These are phyloP conservation scores for Puffinus mauretanicus DNA, from an alignment of 2,113 vertebrate species.

Conservation along the genomic window DNA sequence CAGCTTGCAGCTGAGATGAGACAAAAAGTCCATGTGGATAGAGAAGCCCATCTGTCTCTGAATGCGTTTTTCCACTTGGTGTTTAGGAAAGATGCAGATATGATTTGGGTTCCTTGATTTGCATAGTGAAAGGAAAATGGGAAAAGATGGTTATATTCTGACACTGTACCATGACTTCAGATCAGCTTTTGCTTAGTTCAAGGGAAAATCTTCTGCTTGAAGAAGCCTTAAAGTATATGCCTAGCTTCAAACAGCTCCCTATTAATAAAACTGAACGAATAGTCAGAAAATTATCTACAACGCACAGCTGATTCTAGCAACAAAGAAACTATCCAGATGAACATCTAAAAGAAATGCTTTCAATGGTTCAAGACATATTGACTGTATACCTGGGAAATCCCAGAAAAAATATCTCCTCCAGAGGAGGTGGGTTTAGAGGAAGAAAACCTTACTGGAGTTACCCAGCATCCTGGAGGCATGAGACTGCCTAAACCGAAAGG, in stretches of 20 bases:
- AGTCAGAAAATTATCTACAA: neutral
- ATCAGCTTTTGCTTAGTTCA: neutral
- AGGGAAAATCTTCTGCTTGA: neutral
- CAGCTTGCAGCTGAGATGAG: slow-evolving; percentile 59
- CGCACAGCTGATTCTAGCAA: neutral
- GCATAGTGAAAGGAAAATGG: neutral
- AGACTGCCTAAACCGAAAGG: neutral
- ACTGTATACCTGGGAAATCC: neutral
- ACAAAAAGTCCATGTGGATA: slow-evolving; percentile 35
- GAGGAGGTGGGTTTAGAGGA: neutral
- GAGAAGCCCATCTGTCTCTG: slow-evolving; percentile 28
- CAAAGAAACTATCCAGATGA: neutral
- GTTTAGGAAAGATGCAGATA: slow-evolving; percentile 8
- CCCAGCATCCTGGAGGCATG: neutral
- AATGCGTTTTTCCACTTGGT: neutral
- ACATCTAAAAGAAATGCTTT: neutral
- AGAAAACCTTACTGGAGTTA: neutral
- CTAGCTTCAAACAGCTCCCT: neutral
- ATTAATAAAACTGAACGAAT: neutral
- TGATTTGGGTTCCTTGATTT: neutral
- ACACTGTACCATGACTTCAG: neutral
- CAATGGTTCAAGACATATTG: neutral
- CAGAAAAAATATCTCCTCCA: neutral
- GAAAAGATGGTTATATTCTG: neutral
- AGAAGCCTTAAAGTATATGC: neutral